Conservation (phyloP, 2,888 invertebrate species). For the Cancer borealis region DNA sequence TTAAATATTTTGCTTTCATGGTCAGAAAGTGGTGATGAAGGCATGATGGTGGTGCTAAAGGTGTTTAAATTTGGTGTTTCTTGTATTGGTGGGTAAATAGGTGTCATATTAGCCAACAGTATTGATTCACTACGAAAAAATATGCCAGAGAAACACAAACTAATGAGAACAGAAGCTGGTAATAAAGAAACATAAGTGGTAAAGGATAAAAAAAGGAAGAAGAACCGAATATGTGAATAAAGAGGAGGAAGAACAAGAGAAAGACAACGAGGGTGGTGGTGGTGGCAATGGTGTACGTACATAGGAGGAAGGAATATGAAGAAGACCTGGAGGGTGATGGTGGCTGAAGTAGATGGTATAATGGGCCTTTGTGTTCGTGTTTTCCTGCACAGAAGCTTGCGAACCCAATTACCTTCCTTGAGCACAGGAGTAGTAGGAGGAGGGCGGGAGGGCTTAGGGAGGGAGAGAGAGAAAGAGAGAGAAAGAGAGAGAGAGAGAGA, state of each 20-base stretch:
- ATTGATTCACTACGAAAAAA: not conserved
- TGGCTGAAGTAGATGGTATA: slow-evolving; percentile 3
- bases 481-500: not conserved
- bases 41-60: not conserved
- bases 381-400: slow-evolving; percentile 20
- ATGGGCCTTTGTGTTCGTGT: slow-evolving; percentile 20
- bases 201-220: not conserved
- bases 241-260: not conserved
- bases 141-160: no score
- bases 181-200: not conserved
- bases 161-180: not conserved
- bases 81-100: no score
- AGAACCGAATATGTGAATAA: not conserved
- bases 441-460: not conserved
- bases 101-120: no score
- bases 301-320: not conserved
- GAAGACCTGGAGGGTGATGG: slow-evolving; percentile 11
- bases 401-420: not conserved
- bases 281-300: not conserved
- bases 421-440: not conserved
- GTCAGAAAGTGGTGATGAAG: no score
- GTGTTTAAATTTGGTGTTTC: no score
- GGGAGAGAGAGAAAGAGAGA: not conserved
- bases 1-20: not conserved
- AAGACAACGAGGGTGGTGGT: not conserved